Conservation (phyloP, 2,113 vertebrate species). For the Alexandromys fortis region DNA sequence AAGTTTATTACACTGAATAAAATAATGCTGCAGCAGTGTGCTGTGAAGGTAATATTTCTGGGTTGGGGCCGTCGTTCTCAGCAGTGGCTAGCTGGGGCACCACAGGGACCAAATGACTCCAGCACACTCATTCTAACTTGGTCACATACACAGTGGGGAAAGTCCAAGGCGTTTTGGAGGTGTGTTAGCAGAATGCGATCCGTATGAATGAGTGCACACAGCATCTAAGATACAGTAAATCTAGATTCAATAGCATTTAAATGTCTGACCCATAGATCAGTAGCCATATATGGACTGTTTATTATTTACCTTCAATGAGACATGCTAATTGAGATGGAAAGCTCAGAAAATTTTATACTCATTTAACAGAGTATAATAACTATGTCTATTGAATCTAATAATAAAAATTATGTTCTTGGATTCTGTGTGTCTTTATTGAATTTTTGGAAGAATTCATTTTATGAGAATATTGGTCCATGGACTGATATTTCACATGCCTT, state of each 20-base stretch:
- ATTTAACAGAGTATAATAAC: background rate
- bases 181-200: background rate
- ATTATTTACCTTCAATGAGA: background rate
- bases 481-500: slow-evolving; percentile 10
- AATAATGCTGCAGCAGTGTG: background rate
- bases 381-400: slow-evolving; percentile 30
- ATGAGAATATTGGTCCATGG: background rate
- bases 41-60: background rate
- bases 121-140: background rate
- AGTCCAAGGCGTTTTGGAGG: background rate
- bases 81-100: background rate
- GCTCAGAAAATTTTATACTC: slow-evolving; percentile 16
- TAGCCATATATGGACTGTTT: background rate
- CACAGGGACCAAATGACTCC: background rate
- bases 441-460: slow-evolving; percentile 39
- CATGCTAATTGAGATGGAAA: slow-evolving; percentile 21
- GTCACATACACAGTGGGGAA: background rate
- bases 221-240: background rate
- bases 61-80: background rate
- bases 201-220: background rate
- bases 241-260: background rate
- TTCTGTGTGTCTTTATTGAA: slow-evolving; percentile 17
- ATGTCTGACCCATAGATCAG: background rate
- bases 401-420: slow-evolving; percentile 4
- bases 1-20: background rate